These are phyloP conservation scores for Periophthalmus magnuspinnatus DNA, from an alignment of 2,797 vertebrate species.

Conservation along the genomic window DNA sequence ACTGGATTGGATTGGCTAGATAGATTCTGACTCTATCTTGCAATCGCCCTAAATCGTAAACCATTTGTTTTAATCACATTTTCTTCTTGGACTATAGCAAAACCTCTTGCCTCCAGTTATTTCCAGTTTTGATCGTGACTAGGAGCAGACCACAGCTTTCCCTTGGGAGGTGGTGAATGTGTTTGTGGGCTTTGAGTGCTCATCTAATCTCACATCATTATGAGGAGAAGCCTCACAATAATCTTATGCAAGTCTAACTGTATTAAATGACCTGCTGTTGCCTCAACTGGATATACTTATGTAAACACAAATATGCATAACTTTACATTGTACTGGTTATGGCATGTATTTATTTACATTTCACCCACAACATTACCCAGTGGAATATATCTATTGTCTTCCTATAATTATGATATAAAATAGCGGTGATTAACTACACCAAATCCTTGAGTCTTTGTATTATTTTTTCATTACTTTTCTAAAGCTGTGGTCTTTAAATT, in stretches of 20 bases:
- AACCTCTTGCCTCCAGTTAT: constrained; percentile 53
- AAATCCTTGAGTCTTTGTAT: background rate
- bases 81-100: background rate
- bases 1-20: too few species aligned
- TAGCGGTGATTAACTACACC: background rate
- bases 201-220: constrained; percentile 68
- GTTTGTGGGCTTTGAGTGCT: constrained; percentile 54
- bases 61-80: background rate
- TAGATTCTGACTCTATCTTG: background rate
- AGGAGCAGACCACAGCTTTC: constrained; percentile 40
- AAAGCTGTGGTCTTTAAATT: background rate
- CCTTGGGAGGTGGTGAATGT: constrained; percentile 58
- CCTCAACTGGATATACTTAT: constrained; percentile 13
- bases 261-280: constrained; percentile 42
- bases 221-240: constrained; percentile 47
- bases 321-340: background rate
- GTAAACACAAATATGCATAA: constrained; percentile 10
- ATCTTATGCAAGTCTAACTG: constrained; percentile 54
- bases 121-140: constrained; percentile 37
- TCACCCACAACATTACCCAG: background rate
- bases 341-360: background rate
- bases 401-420: background rate
- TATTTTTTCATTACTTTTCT: background rate
- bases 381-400: background rate
- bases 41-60: background rate